Evolutionary conservation across 2,113 vertebrate genomes (phyloP).

Genomic region (Puffinus mauretanicus): DNA sequence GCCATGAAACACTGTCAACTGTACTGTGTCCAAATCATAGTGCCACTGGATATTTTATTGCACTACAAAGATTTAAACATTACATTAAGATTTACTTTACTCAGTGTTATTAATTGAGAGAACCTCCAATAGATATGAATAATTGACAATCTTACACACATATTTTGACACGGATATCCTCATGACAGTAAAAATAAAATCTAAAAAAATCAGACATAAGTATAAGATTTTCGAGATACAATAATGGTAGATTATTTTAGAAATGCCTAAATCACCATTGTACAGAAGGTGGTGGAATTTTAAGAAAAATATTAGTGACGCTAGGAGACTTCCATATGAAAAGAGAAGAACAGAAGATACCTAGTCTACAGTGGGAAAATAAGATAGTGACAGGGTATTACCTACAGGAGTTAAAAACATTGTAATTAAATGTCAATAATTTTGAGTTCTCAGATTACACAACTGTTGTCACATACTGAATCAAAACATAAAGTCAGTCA

Average conservation of each 20-base stretch:
- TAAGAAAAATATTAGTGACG: not conserved
- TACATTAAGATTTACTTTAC: slow-evolving; percentile 1
- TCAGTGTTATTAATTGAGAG: not conserved
- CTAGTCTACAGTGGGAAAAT: not conserved
- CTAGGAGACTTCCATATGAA: not conserved
- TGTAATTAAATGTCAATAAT: not conserved
- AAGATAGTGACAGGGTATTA: not conserved
- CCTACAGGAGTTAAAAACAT: not conserved
- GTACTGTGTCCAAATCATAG: not conserved
- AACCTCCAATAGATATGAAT: not conserved
- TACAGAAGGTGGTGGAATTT: not conserved
- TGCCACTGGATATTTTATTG: slow-evolving; percentile 32
- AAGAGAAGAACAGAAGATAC: not conserved
- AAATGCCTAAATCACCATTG: not conserved
- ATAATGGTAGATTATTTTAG: not conserved
- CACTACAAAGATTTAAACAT: not conserved
- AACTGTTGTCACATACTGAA: not conserved
- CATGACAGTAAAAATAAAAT: not conserved
- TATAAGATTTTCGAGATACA: not conserved
- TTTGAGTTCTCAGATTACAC: not conserved
- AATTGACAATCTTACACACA: not conserved
- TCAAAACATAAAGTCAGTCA: not conserved
- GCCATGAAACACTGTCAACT: slow-evolving; percentile 36
- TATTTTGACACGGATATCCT: not conserved
- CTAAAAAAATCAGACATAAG: not conserved